Evolutionary conservation across 2,888 invertebrate species (phyloP).

Genomic region (Halictus ligatus): DNA sequence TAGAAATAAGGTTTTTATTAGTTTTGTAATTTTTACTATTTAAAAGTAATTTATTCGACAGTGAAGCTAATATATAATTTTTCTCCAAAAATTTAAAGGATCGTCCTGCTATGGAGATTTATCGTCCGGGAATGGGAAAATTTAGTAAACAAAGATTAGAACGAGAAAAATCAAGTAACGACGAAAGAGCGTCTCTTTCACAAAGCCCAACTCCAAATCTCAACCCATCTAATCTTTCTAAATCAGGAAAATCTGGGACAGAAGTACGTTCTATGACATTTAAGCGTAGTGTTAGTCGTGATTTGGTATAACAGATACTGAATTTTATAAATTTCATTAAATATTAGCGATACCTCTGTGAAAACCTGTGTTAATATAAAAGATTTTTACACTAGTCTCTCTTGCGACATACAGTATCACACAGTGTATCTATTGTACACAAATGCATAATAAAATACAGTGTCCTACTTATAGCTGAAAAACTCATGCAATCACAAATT

Average conservation of each 20-base stretch:
- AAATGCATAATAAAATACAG: conserved; percentile 61
- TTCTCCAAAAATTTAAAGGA: conserved; percentile 86
- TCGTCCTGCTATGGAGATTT: conserved; percentile 95
- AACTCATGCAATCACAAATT: conserved; percentile 23
- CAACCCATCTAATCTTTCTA: conserved; percentile 63
- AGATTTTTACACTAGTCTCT: conserved; percentile 62
- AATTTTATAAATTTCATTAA: conserved; percentile 21
- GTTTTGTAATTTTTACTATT: conserved; percentile 18
- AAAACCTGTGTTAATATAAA: conserved; percentile 41
- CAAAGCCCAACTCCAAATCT: conserved; percentile 81
- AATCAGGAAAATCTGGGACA: conserved; percentile 74
- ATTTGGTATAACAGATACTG: conserved; percentile 71
- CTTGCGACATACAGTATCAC: conserved; percentile 36
- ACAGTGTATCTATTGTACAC: conserved; percentile 53
- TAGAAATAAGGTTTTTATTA: conserved; percentile 87
- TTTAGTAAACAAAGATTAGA: conserved; percentile 88
- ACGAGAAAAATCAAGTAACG: conserved; percentile 81
- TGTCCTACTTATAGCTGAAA: conserved; percentile 30
- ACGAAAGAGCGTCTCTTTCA: conserved; percentile 80
- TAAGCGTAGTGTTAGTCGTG: conserved; percentile 81
- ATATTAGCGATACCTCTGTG: conserved; percentile 37
- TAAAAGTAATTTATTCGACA: neutral
- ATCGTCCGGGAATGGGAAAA: conserved; percentile 95
- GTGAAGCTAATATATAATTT: neutral
- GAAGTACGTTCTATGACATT: conserved; percentile 83